phyloP scores from a whole-genome alignment of 2,113 vertebrate genomes.

The Butorides virescens region DNA sequence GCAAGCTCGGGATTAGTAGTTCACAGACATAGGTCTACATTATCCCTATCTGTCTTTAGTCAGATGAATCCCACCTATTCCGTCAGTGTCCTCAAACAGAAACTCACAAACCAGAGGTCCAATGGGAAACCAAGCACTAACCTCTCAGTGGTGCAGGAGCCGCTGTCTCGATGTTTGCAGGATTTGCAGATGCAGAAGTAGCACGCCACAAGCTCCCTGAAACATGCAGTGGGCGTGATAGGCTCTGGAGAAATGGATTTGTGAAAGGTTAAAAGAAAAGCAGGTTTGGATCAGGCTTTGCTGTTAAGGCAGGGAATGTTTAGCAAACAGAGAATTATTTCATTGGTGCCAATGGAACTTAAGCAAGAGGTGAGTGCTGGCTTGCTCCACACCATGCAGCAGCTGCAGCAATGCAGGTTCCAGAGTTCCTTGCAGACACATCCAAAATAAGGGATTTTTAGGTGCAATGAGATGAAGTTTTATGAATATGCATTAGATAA shows the following conservation, averaged over 20 bases:
- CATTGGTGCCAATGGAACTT: neutral
- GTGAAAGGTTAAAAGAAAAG: neutral
- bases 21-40: neutral
- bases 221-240: neutral
- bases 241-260: neutral
- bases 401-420: neutral
- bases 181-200: neutral
- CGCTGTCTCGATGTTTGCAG: neutral
- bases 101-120: neutral
- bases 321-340: neutral
- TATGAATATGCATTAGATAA: neutral
- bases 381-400: neutral
- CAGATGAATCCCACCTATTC: neutral
- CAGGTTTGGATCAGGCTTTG: neutral
- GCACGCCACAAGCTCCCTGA: neutral
- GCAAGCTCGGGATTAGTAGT: neutral
- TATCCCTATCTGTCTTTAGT: neutral
- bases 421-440: neutral
- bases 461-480: neutral
- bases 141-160: neutral
- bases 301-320: neutral
- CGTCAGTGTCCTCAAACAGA: neutral
- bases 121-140: neutral
- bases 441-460: neutral
- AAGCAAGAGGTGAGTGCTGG: neutral